These are phyloP conservation scores for Cydia pomonella DNA, from an alignment of 1,140 invertebrate species.

Conservation along the genomic window DNA sequence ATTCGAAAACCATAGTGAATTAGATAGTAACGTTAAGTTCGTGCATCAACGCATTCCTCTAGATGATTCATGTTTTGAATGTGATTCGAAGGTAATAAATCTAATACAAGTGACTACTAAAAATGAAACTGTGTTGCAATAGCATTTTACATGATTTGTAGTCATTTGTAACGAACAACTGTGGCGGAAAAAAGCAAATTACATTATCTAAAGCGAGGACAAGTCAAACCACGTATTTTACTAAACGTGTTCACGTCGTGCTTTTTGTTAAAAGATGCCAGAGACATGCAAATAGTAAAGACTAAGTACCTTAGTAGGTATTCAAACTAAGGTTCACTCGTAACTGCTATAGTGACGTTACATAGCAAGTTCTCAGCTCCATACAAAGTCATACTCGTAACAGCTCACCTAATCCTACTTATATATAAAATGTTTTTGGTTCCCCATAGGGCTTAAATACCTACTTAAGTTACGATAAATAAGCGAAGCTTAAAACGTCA, in stretches of 20 bases:
- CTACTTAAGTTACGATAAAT: too few relatives aligned
- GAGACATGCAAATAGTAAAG: background rate
- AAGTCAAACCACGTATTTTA: constrained; percentile 22
- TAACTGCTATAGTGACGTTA: too few relatives aligned
- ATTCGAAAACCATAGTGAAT: constrained; percentile 30
- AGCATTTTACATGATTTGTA: constrained; percentile 1
- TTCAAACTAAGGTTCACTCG: too few relatives aligned
- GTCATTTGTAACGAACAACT: background rate
- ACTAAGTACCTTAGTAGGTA: background rate
- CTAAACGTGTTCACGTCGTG: constrained; percentile 21
- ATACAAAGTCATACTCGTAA: too few relatives aligned
- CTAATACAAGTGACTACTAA: background rate
- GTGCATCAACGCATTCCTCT: constrained; percentile 35
- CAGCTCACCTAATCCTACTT: too few relatives aligned
- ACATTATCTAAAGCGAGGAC: constrained; percentile 24
- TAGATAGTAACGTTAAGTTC: constrained; percentile 12
- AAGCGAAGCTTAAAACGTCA: too few relatives aligned
- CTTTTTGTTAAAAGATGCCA: constrained; percentile 8
- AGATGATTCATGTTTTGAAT: constrained; percentile 35
- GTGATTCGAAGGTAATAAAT: constrained; percentile 10
- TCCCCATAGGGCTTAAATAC: too few relatives aligned
- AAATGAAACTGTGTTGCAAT: constrained; percentile 9
- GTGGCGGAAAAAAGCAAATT: background rate
- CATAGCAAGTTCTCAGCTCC: too few relatives aligned
- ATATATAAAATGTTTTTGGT: too few relatives aligned